Evolutionary conservation across 2,113 vertebrate genomes (phyloP).

Genomic region (Silurus asotus): DNA sequence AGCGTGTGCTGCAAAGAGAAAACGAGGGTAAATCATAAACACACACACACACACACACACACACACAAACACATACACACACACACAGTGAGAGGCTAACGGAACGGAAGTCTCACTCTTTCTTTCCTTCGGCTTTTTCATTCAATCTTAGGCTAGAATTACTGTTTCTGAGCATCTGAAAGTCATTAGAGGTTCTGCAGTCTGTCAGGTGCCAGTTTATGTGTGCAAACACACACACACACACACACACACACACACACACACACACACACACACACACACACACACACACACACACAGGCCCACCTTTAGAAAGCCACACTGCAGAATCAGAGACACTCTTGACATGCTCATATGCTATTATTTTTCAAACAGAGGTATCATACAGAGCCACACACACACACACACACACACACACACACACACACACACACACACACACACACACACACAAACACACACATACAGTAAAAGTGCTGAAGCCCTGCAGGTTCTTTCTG

Average conservation of each 20-base stretch:
- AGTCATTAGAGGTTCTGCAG: slow-evolving; percentile 88
- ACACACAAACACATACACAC: neutral
- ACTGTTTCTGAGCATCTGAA: slow-evolving; percentile 92
- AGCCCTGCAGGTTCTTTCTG: slow-evolving; percentile 83
- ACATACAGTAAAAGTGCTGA: slow-evolving; percentile 78
- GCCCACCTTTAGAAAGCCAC: slow-evolving; percentile 30
- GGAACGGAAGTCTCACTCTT: slow-evolving; percentile 78
- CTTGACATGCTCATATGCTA: slow-evolving; percentile 50
- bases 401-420: slow-evolving; percentile 36
- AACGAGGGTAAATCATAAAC: neutral
- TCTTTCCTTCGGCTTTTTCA: slow-evolving; percentile 73
- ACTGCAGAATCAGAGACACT: slow-evolving; percentile 38
- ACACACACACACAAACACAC: slow-evolving; percentile 52
- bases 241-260: slow-evolving; percentile 38
- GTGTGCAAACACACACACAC: slow-evolving; percentile 37
- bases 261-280: slow-evolving; percentile 33
- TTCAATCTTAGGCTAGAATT: slow-evolving; percentile 84
- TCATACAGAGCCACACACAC: slow-evolving; percentile 16
- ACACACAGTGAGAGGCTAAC: slow-evolving; percentile 56
- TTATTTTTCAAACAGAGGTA: slow-evolving; percentile 49
- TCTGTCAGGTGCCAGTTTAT: slow-evolving; percentile 85
- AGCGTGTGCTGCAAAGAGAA: neutral
- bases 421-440: slow-evolving; percentile 60
- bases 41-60: neutral
- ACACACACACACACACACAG: slow-evolving; percentile 15